A percentile compares a stretch with the other conserved stretches of the same genome.
Conservation (phyloP, 2,888 invertebrate species). For the Acholoe squamosa region DNA sequence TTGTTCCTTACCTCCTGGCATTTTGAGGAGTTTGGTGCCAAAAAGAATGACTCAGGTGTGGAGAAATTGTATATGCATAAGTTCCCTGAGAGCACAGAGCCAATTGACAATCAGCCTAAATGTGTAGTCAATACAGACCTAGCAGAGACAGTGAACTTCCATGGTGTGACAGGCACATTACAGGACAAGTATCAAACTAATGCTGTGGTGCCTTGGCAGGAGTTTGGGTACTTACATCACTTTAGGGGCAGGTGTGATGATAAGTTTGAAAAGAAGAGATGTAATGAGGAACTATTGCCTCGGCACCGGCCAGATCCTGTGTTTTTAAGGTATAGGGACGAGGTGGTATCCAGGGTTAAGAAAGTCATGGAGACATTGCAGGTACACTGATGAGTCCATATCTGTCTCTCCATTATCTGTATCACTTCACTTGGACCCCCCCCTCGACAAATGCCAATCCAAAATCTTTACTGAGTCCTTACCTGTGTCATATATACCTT, state of each 20-base stretch:
- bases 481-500: too few relatives aligned
- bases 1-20: conserved; percentile 67
- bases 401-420: neutral
- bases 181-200: conserved; percentile 35
- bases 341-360: neutral
- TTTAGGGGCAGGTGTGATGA: conserved; percentile 61
- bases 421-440: too few relatives aligned
- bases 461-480: too few relatives aligned
- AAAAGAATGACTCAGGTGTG: neutral
- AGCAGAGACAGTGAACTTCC: conserved; percentile 63
- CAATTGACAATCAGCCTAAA: conserved; percentile 65
- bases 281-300: conserved; percentile 27
- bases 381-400: conserved; percentile 41
- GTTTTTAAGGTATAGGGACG: conserved; percentile 43
- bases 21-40: conserved; percentile 64
- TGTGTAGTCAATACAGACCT: conserved; percentile 62
- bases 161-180: conserved; percentile 35
- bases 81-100: conserved; percentile 57
- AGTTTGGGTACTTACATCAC: conserved; percentile 63
- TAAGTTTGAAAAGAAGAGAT: conserved; percentile 62
- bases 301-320: conserved; percentile 51
- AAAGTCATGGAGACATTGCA: conserved; percentile 40
- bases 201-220: conserved; percentile 35
- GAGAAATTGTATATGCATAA: conserved; percentile 63
- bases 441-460: too few relatives aligned